These are phyloP conservation scores for Halichondria panicea DNA, from an alignment of 37 sponge, comb jelly and placozoan genomes.

Conservation along the genomic window DNA sequence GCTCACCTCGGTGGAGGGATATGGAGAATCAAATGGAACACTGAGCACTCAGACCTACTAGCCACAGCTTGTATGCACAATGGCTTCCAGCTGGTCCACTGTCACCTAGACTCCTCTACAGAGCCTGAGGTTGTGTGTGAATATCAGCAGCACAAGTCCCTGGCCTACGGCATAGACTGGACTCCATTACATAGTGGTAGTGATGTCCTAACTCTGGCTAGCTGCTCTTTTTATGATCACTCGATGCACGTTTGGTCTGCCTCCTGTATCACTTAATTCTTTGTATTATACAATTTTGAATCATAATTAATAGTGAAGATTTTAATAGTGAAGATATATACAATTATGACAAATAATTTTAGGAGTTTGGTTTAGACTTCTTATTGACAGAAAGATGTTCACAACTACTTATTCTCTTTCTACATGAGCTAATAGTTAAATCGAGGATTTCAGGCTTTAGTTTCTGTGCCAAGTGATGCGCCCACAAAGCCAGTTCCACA, in stretches of 20 bases:
- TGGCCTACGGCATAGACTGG: constrained; percentile 90
- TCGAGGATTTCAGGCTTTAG: constrained; percentile 9
- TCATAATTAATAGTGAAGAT: too few relatives aligned
- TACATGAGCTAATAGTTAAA: too few relatives aligned
- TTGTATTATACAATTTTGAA: too few relatives aligned
- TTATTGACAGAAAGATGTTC: background rate
- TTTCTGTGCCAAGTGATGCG: constrained; percentile 36
- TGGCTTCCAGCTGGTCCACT: constrained; percentile 48
- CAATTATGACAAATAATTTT: too few relatives aligned
- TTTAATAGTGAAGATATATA: too few relatives aligned
- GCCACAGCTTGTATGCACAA: constrained; percentile 78
- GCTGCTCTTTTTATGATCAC: constrained; percentile 90
- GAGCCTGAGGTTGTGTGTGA: constrained; percentile 20
- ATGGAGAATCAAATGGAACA: constrained; percentile 92
- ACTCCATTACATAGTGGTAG: background rate
- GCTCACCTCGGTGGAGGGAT: constrained; percentile 82
- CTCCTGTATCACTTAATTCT: too few relatives aligned
- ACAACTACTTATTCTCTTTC: background rate
- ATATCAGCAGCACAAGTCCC: constrained; percentile 58
- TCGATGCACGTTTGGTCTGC: constrained; percentile 77
- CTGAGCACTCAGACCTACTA: constrained; percentile 20
- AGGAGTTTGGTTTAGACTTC: too few relatives aligned
- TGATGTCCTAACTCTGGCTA: constrained; percentile 37
- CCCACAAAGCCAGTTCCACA: constrained; percentile 81
- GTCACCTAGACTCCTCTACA: background rate